Evolutionary conservation across 2,797 vertebrate genomes (phyloP).

Genomic region (Smutsia temminckii): DNA sequence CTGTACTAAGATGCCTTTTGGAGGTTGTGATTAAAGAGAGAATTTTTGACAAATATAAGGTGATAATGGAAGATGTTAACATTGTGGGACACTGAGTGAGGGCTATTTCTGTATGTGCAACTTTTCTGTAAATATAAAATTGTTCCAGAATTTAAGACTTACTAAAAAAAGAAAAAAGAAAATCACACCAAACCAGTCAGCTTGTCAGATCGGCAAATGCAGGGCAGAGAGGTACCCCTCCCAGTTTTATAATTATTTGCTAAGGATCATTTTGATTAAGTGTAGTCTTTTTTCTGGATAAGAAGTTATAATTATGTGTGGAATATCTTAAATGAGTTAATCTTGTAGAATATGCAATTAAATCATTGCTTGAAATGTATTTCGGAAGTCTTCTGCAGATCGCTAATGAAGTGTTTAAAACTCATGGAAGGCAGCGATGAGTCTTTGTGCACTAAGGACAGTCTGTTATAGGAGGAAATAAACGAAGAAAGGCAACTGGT

Average conservation of each 20-base stretch:
- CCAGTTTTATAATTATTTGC: not conserved
- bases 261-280: not conserved
- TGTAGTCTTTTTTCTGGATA: not conserved
- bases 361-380: not conserved
- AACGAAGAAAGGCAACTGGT: not conserved
- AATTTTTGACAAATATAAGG: not conserved
- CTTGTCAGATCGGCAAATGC: not conserved
- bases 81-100: not conserved
- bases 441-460: not conserved
- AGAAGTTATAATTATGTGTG: not conserved
- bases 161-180: not conserved
- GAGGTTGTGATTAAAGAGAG: not conserved
- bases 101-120: not conserved
- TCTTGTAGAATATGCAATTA: not conserved
- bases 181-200: not conserved
- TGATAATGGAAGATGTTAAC: not conserved
- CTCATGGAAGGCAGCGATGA: not conserved
- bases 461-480: constrained; percentile 12
- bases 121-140: not conserved
- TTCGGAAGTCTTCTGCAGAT: not conserved
- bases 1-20: not conserved
- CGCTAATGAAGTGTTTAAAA: not conserved
- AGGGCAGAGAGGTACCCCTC: not conserved
- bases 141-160: not conserved
- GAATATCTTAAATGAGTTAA: not conserved